Base-by-base conservation (phyloP, 1,140 invertebrate genomes). In the Drosophila equinoxialis region DNA sequence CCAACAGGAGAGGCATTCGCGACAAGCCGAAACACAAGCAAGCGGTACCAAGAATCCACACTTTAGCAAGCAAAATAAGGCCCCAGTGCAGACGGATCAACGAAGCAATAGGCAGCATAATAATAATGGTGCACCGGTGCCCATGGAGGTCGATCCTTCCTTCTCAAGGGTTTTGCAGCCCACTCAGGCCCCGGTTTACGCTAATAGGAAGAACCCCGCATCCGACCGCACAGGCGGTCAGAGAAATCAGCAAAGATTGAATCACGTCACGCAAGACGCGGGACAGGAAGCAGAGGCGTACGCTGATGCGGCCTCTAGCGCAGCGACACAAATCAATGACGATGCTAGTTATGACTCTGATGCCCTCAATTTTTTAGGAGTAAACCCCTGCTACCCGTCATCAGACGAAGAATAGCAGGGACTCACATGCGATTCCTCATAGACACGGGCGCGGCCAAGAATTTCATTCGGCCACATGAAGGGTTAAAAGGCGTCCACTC, bases 71-170 rank as follows among this genome's bases (percentile, higher is more conserved):
- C 23, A 37, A 6, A 17, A 17, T 17, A 17, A 17, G 17, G 17
- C 17, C 17, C 17, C 17, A 17, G 17, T 17, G 17, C 17, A 20
- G 23, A 30, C 26, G 5, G 26, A 30, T 5, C 26, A 30, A 30
- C 26, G 26, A 30, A 30, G 59, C 10, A 37, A 8, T 3, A 23
- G 65, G 33, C 65, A 68, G 30, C 57, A 59, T 5, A 61, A 64
- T 17, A 17, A 17, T 17, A 17, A 62, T 30, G 42, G 35, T 14
- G 39, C 42, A 7, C 63, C 14, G 17, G 69, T 48, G 23, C 64
- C 64, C 3, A 72, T 67, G 64, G 64, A 48, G 14, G 23, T 67
- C 35, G 64, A 71, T 17, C 45, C 64, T 61, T 66, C 45, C n/a
- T 33, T 65, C 51, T 71, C 57, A n/a, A 66, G 37, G 10, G n/a